Evolutionary conservation across 2,113 vertebrate species (phyloP), one percentile per base, ranked within the genome.

Genomic region (Haemorhous mexicanus): DNA sequence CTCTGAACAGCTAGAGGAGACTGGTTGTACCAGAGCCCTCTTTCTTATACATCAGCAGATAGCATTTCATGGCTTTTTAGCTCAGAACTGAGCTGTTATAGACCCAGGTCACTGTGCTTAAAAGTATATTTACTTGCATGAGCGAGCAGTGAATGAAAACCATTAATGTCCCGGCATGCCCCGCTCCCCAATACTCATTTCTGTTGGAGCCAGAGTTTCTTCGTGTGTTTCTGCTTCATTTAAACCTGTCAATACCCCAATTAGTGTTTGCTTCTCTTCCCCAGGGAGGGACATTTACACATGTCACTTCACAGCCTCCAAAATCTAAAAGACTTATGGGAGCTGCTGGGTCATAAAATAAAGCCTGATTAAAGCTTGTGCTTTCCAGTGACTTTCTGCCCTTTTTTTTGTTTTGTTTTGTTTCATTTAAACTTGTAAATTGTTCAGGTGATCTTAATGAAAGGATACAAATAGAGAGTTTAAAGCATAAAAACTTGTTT

Each of bases 151-250:
- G 97, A 97, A 90, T 95, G 93, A 97, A 97, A 97, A 67, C 96
- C 76, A 89, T 97, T 95, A 95, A 93, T 81, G 95, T 82, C 94
- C 91, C 56, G 8, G 81, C 84, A 89, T 96, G 95, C 93, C 61
- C 74, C 8, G 6, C 95, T 91, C 62, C 63, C 81, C 84, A 92
- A 6, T 33, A 13, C 93, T 94, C 55, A 26, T 63, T 96, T 95
- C 66, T 35, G 27, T 53, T 24, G 72, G 62, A 87, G 84, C 91
- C 53, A 76, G 59, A 83, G 78, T 89, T 97, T 95, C 93, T 95
- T 61, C 80, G 90, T 81, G 86, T 93, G 95, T 98, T 98, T 98
- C 97, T 98, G 98, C 98, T 97, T 98, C 98, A 97, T 98, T 98
- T 98, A 97, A 98, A 98, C 87, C 94, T 13, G 32, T 98, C 98